These are phyloP conservation scores for Phania funesta DNA, from an alignment of 2,888 invertebrate genomes.

Conservation along the genomic window DNA sequence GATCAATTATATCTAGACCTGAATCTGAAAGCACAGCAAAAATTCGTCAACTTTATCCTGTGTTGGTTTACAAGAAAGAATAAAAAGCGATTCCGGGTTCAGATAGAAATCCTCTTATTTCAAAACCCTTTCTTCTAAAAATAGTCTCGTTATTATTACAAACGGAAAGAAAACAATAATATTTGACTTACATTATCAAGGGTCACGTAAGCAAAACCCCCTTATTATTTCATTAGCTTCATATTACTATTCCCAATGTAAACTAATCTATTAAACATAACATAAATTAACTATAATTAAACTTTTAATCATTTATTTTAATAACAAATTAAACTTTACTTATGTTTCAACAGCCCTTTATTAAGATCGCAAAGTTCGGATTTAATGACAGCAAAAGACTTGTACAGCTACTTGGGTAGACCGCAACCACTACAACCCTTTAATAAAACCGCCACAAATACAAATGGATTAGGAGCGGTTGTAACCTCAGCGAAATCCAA, in stretches of 20 bases:
- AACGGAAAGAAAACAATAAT: background rate
- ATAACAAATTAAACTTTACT: constrained; percentile 1
- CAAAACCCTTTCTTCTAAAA: background rate
- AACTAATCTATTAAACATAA: constrained; percentile 15
- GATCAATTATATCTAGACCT: too few relatives aligned
- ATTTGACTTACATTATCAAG: constrained; percentile 1
- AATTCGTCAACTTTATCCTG: too few relatives aligned
- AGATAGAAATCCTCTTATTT: too few relatives aligned
- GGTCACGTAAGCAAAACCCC: constrained; percentile 53
- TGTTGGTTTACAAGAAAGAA: too few relatives aligned
- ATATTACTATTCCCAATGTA: constrained; percentile 27
- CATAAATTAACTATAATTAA: background rate
- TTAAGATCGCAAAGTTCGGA: constrained; percentile 77
- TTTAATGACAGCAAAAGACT: constrained; percentile 74
- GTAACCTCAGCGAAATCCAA: constrained; percentile 63
- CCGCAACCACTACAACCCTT: constrained; percentile 62
- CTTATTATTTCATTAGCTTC: constrained; percentile 12
- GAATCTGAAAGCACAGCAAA: too few relatives aligned
- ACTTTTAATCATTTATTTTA: background rate
- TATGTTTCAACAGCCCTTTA: constrained; percentile 71
- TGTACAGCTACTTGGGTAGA: constrained; percentile 72
- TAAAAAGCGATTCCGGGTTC: too few relatives aligned
- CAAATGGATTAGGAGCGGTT: constrained; percentile 37
- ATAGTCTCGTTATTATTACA: constrained; percentile 4
- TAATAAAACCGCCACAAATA: constrained; percentile 47